phyloP scores from a whole-genome alignment of 2,888 invertebrate genomes.

The Tortricodes alternella region DNA sequence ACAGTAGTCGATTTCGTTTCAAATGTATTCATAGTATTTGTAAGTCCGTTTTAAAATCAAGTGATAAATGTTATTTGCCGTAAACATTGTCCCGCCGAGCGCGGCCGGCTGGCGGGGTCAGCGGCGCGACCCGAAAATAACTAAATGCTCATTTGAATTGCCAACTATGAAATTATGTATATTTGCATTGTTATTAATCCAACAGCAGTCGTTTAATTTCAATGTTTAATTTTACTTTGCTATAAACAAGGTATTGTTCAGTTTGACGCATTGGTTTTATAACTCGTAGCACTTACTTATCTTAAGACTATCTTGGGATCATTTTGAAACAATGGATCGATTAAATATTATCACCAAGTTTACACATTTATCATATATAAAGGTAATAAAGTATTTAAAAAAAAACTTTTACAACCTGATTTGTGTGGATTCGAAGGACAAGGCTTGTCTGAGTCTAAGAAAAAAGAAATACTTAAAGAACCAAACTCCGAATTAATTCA shows the following conservation, averaged over 20 bases:
- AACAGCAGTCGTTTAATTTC: conserved; percentile 39
- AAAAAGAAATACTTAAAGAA: too few relatives aligned
- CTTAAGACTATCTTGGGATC: too few relatives aligned
- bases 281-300: not conserved
- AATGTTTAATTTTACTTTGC: conserved; percentile 40
- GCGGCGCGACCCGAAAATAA: conserved; percentile 49
- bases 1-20: conserved; percentile 15
- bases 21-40: conserved; percentile 22
- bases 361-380: too few relatives aligned
- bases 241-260: conserved; percentile 29
- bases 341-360: too few relatives aligned
- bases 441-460: too few relatives aligned
- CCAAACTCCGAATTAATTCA: too few relatives aligned
- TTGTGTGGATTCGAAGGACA: too few relatives aligned
- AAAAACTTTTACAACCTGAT: too few relatives aligned
- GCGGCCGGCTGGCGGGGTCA: conserved; percentile 39
- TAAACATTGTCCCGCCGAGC: conserved; percentile 13
- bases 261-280: conserved; percentile 11
- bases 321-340: too few relatives aligned
- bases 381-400: too few relatives aligned
- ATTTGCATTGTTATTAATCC: conserved; percentile 54
- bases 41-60: conserved; percentile 20
- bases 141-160: conserved; percentile 63
- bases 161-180: conserved; percentile 59
- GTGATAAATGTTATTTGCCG: conserved; percentile 18